These are phyloP conservation scores for Tenthredo scrophulariae DNA, from an alignment of 2,888 invertebrate genomes.

Conservation along the genomic window DNA sequence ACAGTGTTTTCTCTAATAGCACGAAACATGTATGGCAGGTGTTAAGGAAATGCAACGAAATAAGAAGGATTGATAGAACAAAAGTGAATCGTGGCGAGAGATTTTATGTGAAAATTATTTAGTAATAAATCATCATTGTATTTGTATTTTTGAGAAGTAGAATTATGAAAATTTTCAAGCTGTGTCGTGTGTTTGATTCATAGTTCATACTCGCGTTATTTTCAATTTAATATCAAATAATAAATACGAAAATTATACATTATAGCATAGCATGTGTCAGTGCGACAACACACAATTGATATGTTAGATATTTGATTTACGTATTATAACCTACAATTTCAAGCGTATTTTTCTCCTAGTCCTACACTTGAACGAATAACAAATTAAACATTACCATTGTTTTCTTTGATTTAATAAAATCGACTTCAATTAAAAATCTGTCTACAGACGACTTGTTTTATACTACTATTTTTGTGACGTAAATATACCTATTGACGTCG, in stretches of 20 bases:
- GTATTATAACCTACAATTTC: constrained; percentile 47
- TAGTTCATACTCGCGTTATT: not conserved
- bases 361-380: constrained; percentile 31
- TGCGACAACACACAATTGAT: not conserved
- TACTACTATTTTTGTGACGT: constrained; percentile 38
- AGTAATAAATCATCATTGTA: not conserved
- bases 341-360: constrained; percentile 26
- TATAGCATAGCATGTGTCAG: constrained; percentile 30
- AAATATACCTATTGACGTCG: constrained; percentile 32
- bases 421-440: constrained; percentile 37
- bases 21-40: not conserved
- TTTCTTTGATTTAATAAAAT: not conserved
- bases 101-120: not conserved
- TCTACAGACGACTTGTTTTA: constrained; percentile 45
- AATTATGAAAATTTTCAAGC: not conserved
- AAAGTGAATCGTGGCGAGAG: not conserved
- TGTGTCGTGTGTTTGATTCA: not conserved
- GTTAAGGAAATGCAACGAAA: not conserved
- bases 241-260: not conserved
- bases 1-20: not conserved
- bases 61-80: not conserved
- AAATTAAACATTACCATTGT: constrained; percentile 49
- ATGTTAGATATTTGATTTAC: not conserved
- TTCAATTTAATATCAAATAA: not conserved
- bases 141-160: not conserved